A percentile compares a stretch with the other conserved stretches of the same genome.
phyloP scores from a whole-genome alignment of 2,113 vertebrate genomes.

The Hemicordylus capensis region DNA sequence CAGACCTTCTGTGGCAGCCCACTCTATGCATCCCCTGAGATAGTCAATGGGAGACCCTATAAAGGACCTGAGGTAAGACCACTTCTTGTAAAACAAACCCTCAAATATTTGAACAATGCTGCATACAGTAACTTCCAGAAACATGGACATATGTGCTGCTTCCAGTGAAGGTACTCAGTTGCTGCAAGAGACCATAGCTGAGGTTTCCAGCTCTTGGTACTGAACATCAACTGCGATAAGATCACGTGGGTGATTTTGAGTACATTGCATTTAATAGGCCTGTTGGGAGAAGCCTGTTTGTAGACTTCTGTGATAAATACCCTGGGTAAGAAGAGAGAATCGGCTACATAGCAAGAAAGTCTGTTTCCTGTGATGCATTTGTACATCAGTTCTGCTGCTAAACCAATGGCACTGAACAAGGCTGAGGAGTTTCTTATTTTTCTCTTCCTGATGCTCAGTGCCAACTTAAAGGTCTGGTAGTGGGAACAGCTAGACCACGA shows the following conservation, averaged over 20 bases:
- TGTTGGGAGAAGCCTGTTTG: neutral
- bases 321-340: neutral
- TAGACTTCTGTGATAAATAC: neutral
- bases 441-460: neutral
- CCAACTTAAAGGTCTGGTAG: neutral
- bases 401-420: neutral
- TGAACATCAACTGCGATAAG: neutral
- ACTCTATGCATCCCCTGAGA: slow-evolving; percentile 94
- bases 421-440: neutral
- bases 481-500: no score
- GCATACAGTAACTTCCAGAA: no score
- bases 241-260: neutral
- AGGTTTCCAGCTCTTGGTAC: no score
- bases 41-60: slow-evolving; percentile 94
- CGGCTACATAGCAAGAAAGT: neutral
- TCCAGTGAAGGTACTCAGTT: no score
- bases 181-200: no score
- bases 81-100: neutral
- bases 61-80: slow-evolving; percentile 82
- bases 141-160: no score
- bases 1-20: slow-evolving; percentile 96
- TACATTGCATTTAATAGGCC: neutral
- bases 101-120: neutral
- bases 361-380: neutral
- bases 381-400: neutral